Conservation (phyloP, 2,888 invertebrate genomes). For the Fissipunctia ypsillon region DNA sequence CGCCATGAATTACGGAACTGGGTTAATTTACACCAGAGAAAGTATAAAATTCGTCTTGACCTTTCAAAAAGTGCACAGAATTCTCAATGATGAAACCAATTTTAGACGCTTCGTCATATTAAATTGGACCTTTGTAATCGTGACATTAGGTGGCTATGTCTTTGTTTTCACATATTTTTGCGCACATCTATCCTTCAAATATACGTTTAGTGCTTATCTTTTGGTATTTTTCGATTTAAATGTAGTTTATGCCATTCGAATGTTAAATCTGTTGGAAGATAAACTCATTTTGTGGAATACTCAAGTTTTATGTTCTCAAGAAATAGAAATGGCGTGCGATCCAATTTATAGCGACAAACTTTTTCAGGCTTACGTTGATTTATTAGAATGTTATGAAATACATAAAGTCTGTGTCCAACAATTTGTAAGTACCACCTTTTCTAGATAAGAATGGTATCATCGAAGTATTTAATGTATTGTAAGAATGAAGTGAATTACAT, state of each 20-base stretch:
- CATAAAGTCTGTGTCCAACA: constrained; percentile 16
- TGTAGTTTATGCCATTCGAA: constrained; percentile 21
- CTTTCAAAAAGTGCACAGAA: constrained; percentile 35
- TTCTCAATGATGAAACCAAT: constrained; percentile 18
- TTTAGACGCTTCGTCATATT: constrained; percentile 10
- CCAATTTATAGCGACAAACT: constrained; percentile 7
- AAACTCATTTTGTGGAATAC: constrained; percentile 32
- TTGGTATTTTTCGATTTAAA: constrained; percentile 37
- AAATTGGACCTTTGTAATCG: constrained; percentile 13
- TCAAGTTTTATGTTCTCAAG: constrained; percentile 1
- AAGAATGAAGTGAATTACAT: background rate
- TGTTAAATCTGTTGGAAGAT: constrained; percentile 19
- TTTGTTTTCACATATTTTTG: constrained; percentile 7
- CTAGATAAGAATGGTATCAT: background rate
- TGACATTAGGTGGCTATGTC: background rate
- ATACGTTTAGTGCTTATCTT: constrained; percentile 1
- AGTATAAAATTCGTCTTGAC: constrained; percentile 17
- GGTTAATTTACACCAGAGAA: constrained; percentile 9
- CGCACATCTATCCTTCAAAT: background rate
- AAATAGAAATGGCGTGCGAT: background rate
- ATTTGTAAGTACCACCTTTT: constrained; percentile 14
- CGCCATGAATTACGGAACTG: constrained; percentile 12
- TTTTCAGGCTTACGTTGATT: constrained; percentile 22
- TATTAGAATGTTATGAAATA: constrained; percentile 31
- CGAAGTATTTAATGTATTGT: background rate